A percentile compares a stretch with the other conserved stretches of the same genome.
Evolutionary conservation across 2,888 invertebrate species (phyloP).

Genomic region (Chaitophorus viminalis): DNA sequence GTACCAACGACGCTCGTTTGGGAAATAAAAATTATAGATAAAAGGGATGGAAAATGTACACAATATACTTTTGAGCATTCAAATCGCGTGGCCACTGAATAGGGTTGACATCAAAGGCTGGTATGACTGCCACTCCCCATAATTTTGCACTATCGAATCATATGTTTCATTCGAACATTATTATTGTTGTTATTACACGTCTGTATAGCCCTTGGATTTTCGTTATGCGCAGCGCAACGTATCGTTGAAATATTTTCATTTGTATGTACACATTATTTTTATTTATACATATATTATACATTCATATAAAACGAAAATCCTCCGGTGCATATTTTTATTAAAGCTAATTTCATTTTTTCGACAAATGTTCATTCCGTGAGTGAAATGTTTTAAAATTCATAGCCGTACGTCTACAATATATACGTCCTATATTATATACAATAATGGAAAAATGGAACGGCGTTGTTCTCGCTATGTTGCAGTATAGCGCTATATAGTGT

Average conservation of each 20-base stretch:
- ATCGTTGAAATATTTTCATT: no score
- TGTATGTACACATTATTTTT: neutral
- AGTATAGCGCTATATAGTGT: no score
- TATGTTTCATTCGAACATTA: neutral
- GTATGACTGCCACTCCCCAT: neutral
- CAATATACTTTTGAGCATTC: neutral
- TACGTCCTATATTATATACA: neutral
- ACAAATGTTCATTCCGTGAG: neutral
- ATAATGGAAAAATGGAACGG: no score
- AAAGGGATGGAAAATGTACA: neutral
- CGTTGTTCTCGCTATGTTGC: no score
- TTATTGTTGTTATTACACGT: neutral
- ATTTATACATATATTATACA: neutral
- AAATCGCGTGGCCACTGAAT: neutral
- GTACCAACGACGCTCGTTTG: neutral
- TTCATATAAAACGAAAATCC: neutral
- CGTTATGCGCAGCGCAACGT: no score
- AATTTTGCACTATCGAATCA: slow-evolving; percentile 30
- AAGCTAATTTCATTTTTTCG: neutral
- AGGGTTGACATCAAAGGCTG: slow-evolving; percentile 1
- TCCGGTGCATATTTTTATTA: neutral
- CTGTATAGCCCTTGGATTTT: neutral
- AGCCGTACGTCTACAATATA: neutral
- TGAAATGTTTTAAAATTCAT: neutral
- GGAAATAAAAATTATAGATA: neutral